Evolutionary conservation across 1,140 invertebrate genomes (phyloP), one percentile per base, ranked within the genome.

Genomic region (Triops longicaudatus): DNA sequence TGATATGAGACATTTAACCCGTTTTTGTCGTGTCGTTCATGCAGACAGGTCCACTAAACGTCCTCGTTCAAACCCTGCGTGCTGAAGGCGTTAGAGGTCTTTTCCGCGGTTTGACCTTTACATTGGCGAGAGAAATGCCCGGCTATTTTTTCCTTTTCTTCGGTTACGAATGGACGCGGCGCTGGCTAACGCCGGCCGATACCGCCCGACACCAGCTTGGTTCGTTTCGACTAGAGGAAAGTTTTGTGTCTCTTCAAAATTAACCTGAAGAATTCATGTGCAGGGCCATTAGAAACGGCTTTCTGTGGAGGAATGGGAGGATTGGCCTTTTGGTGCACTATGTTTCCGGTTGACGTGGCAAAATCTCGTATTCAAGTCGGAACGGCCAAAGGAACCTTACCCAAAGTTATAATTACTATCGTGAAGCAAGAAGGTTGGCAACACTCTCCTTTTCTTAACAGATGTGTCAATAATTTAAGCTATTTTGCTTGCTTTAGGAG

Each of bases 111-210:
- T 73, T 77, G 72, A 77, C 76, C 26, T 77, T 72, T 41, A 77
- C 76, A 43, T 71, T 77, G 37, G 76, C 76, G 14, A 43, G 76
- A 26, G 76, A 77, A 72, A 76, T 77, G 76, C 76, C 76, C 4
- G 76, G 76, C 26, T 77, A 77, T 73, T 77, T 77, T 42, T 77
- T 77, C 63, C 76, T 77, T 26, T 77, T 77, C 63, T 77, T 77
- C 27, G 76, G 76, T 26, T 77, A 77, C 50, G 76, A 77, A 73
- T 71, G 37, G 26, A 77, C 76, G 11, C 26, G 76, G 12, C 43
- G 71, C 31, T 37, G 31, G 22, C 44, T 77, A 14, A 77, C 76
- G 63, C 76, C 76, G 17, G 71, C 43, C 26, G 17, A 71, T 41
- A 28, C 42, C 14, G 76, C 50, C 41, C 26, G 76, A 7, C 26